Base-by-base conservation (phyloP, 2,113 vertebrate species). In the Oxygymnocypris stewartii region DNA sequence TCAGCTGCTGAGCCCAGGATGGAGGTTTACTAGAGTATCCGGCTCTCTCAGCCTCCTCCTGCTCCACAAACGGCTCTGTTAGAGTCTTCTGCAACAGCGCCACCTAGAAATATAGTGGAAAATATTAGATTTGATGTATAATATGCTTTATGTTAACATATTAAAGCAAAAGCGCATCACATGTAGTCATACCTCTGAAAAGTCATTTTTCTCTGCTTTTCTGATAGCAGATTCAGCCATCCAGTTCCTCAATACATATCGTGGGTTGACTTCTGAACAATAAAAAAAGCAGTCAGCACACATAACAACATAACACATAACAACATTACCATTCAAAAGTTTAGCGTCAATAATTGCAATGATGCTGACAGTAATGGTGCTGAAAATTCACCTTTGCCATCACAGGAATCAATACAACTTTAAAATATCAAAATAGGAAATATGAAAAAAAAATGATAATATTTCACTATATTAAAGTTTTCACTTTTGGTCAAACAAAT, bases 171-270 rank as follows among this genome's bases (percentile, higher is more conserved):
- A 40, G 1, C 40, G 10, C 75, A 77, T 77, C 44, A 16, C 7
- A 51, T 51, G 25, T 20, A 23, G 7, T n/a, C 42, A 92, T 92
- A 96, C 96, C 95, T 96, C 94, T 0, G 94, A 96, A 85, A 96
- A 97, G 87, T 96, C 93, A 86, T 96, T 95, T 61, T 23, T 86
- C 88, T 96, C 93, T 57, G 95, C 94, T 93, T 95, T 96, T 82
- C 37, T 90, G 63, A 94, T 92, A 25, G 96, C 95, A 44, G 95
- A 96, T 76, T 96, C 96, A 20, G 95, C 95, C 95, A 96, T 96
- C 96, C 96, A 96, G 88, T 96, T 97, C 91, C 95, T 95, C 85
- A 96, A 92, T 82, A 96, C 82, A 0, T 96, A 97, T 76, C 94
- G 91, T 0, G 95, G 95, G 88, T 96, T 97, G 35, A 95, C 87